A percentile compares a stretch with the other conserved stretches of the same genome.
Conservation (phyloP, 2,888 invertebrate genomes). For the Lycia hirtaria region DNA sequence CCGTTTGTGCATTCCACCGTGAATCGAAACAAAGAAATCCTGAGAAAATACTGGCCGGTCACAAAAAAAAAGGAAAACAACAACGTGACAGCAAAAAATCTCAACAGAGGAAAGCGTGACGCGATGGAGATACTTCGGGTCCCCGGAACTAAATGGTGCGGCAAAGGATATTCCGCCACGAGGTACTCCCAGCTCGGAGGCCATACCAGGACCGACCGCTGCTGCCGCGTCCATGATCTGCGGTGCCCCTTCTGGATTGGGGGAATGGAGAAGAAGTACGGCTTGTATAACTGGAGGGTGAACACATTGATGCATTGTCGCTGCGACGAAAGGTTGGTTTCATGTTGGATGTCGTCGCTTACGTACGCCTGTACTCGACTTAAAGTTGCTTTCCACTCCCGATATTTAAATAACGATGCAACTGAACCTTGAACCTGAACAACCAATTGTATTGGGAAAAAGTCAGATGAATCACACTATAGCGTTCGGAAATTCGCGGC, state of each 20-base stretch:
- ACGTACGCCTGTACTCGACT: constrained; percentile 2
- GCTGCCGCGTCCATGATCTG: constrained; percentile 95
- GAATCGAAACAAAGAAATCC: background rate
- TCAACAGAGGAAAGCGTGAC: constrained; percentile 75
- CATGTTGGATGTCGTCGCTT: background rate
- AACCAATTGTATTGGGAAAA: too few relatives aligned
- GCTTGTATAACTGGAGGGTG: constrained; percentile 94
- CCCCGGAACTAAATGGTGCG: constrained; percentile 98
- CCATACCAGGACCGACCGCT: constrained; percentile 93
- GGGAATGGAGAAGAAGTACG: constrained; percentile 93
- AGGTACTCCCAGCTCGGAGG: constrained; percentile 94
- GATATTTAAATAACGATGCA: background rate
- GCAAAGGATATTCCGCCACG: constrained; percentile 92
- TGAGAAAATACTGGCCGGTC: constrained; percentile 36
- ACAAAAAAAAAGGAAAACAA: constrained; percentile 23
- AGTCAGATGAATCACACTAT: too few relatives aligned
- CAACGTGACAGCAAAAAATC: constrained; percentile 37
- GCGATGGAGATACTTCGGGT: constrained; percentile 89
- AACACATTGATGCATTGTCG: constrained; percentile 96
- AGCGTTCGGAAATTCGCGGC: too few relatives aligned
- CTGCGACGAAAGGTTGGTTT: constrained; percentile 94
- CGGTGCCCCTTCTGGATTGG: constrained; percentile 94
- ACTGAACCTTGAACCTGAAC: too few relatives aligned
- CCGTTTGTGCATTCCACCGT: background rate
- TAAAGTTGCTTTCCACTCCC: background rate